Evolutionary conservation across 2,888 invertebrate species (phyloP).

Genomic region (Pyrrhia umbra): DNA sequence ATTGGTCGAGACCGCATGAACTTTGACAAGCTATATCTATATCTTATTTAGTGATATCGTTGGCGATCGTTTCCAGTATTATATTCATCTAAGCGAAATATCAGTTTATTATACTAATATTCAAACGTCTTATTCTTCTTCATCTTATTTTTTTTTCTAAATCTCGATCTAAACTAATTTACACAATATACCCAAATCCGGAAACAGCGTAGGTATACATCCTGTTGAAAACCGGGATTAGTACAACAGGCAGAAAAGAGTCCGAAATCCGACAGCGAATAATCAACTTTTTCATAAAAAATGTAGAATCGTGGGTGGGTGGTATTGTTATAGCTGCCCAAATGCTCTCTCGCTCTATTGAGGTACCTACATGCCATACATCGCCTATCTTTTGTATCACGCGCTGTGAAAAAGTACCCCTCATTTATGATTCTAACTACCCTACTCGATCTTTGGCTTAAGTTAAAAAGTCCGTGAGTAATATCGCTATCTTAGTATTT

Average conservation of each 20-base stretch:
- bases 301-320: conserved; percentile 32
- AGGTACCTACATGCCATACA: conserved; percentile 32
- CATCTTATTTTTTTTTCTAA: too few species aligned
- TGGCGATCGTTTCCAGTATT: too few species aligned
- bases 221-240: conserved; percentile 24
- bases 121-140: too few species aligned
- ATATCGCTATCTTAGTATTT: conserved; percentile 39
- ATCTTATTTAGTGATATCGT: too few species aligned
- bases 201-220: conserved; percentile 18
- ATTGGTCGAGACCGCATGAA: conserved; percentile 26
- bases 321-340: conserved; percentile 51
- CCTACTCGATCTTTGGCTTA: conserved; percentile 41
- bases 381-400: conserved; percentile 50
- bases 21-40: conserved; percentile 12
- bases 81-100: too few species aligned
- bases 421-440: conserved; percentile 54
- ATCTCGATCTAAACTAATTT: conserved; percentile 3
- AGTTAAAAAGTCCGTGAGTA: conserved; percentile 38
- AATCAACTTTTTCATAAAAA: conserved; percentile 43
- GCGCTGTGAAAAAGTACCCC: conserved; percentile 45
- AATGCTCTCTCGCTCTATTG: conserved; percentile 42
- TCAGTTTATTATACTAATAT: too few species aligned
- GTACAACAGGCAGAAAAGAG: conserved; percentile 14
- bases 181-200: conserved; percentile 6
- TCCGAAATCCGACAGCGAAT: conserved; percentile 26